These are phyloP conservation scores for Tachuris rubrigastra DNA, from an alignment of 2,113 vertebrate genomes.

Conservation along the genomic window DNA sequence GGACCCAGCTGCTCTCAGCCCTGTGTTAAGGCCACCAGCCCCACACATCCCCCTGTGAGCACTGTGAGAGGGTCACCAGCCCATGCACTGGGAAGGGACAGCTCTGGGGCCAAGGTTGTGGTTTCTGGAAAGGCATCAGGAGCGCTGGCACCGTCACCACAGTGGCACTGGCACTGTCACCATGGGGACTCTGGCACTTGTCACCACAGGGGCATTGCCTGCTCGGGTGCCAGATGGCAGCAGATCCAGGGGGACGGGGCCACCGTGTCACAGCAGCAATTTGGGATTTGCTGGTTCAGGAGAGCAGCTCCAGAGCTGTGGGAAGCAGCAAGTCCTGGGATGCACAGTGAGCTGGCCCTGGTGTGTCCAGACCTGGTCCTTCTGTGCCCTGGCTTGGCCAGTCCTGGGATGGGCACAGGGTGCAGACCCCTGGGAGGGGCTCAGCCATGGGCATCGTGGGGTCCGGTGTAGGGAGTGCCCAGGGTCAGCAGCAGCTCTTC, in stretches of 20 bases:
- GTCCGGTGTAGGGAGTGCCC: neutral
- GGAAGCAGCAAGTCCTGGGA: neutral
- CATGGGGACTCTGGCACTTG: accelerated
- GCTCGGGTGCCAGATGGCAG: neutral
- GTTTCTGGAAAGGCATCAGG: neutral
- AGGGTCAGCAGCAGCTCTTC: conserved; percentile 70
- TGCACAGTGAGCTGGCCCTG: neutral
- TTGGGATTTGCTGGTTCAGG: neutral
- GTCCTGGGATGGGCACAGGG: neutral
- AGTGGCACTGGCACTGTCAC: neutral
- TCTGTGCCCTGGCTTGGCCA: neutral
- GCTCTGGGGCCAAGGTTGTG: accelerated
- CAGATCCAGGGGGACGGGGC: accelerated
- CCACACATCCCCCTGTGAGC: accelerated
- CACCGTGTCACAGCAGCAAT: accelerated
- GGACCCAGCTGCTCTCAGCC: neutral
- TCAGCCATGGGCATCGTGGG: neutral
- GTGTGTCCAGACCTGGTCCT: accelerated
- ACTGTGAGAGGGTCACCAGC: neutral
- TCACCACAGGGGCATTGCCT: neutral
- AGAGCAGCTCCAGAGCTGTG: neutral
- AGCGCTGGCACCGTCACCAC: neutral
- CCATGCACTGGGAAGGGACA: accelerated
- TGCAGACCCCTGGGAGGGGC: accelerated
- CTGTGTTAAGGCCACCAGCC: neutral